A percentile compares a stretch with the other conserved stretches of the same genome.
Evolutionary conservation across 2,888 invertebrate genomes (phyloP).

Genomic region (Melitaea athalia): DNA sequence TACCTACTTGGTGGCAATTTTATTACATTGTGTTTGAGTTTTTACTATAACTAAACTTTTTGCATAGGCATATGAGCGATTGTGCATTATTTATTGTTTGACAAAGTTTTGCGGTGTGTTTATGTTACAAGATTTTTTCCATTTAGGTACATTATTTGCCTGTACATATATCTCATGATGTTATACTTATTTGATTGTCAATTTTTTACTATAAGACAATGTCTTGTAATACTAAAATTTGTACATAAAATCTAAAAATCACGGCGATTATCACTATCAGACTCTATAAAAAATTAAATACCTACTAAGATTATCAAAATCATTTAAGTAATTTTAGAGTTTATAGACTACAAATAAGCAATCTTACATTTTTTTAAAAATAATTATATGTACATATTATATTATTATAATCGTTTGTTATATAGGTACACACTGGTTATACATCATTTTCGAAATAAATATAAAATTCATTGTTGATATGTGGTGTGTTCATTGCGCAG

Average conservation of each 20-base stretch:
- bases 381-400: no score
- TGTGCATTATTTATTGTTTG: constrained; percentile 68
- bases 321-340: no score
- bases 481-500: constrained; percentile 51
- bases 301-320: no score
- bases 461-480: constrained; percentile 41
- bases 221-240: no score
- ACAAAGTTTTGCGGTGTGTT: constrained; percentile 33
- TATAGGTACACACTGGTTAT: no score
- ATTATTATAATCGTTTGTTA: background rate
- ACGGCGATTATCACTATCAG: no score
- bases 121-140: background rate
- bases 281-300: no score
- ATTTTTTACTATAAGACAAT: no score
- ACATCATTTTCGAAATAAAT: background rate
- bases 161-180: background rate
- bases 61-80: constrained; percentile 56
- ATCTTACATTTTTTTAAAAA: no score
- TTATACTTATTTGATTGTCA: no score
- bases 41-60: constrained; percentile 49
- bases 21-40: constrained; percentile 48
- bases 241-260: no score
- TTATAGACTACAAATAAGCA: no score
- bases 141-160: background rate
- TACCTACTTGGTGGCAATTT: constrained; percentile 37